Evolutionary conservation across 2,113 vertebrate species (phyloP).

Genomic region (Pachyramphus minor): DNA sequence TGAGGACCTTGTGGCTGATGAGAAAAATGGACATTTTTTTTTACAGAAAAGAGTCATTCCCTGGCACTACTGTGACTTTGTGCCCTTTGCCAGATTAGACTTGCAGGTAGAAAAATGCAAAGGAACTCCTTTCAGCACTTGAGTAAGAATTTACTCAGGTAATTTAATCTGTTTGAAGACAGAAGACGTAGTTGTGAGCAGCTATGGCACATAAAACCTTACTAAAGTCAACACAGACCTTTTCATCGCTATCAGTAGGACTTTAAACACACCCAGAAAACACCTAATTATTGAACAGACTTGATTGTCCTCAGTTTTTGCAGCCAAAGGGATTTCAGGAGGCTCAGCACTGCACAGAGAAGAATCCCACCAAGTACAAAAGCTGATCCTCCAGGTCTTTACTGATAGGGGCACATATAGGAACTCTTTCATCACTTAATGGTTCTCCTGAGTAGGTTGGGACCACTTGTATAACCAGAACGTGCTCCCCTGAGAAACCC

Average conservation of each 20-base stretch:
- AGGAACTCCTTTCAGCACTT: neutral
- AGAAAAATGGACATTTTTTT: no score
- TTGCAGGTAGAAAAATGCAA: neutral
- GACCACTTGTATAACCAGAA: neutral
- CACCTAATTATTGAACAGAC: neutral
- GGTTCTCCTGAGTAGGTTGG: neutral
- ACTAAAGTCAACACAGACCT: neutral
- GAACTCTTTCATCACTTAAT: neutral
- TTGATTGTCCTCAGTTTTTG: neutral
- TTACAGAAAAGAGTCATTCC: neutral
- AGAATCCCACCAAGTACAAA: neutral
- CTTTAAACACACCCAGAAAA: neutral
- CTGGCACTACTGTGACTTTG: neutral
- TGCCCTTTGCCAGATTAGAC: neutral
- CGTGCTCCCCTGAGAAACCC: neutral
- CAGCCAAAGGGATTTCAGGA: neutral
- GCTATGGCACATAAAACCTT: neutral
- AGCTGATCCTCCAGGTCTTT: neutral
- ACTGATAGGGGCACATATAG: fast-evolving
- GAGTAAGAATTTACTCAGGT: neutral
- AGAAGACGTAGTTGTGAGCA: neutral
- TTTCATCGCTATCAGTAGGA: neutral
- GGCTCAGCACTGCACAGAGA: neutral
- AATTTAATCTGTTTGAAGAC: neutral
- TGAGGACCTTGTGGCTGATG: neutral